phyloP scores from a whole-genome alignment of 2,113 vertebrate genomes.

The Kryptolebias marmoratus region DNA sequence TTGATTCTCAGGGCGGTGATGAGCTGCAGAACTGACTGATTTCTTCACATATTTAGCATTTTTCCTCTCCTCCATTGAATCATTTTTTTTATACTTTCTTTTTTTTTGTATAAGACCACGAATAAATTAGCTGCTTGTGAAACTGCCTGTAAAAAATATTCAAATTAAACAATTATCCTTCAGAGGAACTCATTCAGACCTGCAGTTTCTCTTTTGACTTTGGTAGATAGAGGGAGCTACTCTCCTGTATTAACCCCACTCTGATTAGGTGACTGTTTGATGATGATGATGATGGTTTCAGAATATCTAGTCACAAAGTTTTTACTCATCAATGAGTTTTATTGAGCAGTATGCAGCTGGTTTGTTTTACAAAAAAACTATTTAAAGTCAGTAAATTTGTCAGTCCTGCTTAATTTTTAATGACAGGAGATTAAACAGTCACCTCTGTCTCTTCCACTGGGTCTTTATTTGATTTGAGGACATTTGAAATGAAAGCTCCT shows the following conservation, averaged over 20 bases:
- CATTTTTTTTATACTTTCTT: not conserved
- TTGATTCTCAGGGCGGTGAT: not conserved
- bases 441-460: constrained; percentile 23
- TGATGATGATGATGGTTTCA: constrained; percentile 26
- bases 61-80: not conserved
- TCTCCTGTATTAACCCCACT: constrained; percentile 50
- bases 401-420: constrained; percentile 54
- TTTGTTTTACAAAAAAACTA: not conserved
- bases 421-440: constrained; percentile 54
- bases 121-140: not conserved
- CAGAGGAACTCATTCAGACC: not conserved
- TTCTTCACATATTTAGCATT: not conserved
- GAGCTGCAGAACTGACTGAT: not conserved
- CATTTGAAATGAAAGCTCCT: constrained; percentile 46
- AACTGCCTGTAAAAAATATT: not conserved
- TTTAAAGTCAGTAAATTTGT: not conserved
- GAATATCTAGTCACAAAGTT: not conserved
- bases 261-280: constrained; percentile 20
- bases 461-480: constrained; percentile 64
- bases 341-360: constrained; percentile 4
- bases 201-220: constrained; percentile 39
- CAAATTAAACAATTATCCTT: not conserved
- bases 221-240: constrained; percentile 74
- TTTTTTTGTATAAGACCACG: not conserved
- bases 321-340: not conserved